Conservation (phyloP, 1,140 invertebrate species). For the Conus ventricosus region DNA sequence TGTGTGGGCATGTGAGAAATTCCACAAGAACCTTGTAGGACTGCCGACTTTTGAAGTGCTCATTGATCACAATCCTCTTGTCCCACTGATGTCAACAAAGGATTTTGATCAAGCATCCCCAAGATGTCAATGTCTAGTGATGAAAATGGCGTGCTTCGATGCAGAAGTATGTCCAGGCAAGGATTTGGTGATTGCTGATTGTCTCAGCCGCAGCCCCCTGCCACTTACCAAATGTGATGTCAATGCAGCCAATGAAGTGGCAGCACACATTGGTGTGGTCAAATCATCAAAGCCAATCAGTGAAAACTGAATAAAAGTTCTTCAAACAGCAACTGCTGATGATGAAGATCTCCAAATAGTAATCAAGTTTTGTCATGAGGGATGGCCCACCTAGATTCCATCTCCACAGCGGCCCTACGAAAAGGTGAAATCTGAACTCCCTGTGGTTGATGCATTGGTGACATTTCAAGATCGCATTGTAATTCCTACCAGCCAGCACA, state of each 20-base stretch:
- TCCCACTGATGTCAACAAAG: neutral
- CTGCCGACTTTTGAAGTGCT: neutral
- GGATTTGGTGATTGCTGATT: neutral
- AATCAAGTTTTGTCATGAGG: neutral
- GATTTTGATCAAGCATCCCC: neutral
- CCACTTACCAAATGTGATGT: neutral
- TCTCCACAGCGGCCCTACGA: neutral
- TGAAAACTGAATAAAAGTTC: no score
- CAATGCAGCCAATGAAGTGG: neutral
- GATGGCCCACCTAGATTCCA: neutral
- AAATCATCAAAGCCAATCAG: no score
- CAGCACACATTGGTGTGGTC: neutral
- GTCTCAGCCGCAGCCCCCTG: neutral
- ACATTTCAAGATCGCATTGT: neutral
- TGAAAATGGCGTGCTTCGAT: neutral
- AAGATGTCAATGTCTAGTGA: neutral
- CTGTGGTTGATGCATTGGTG: neutral
- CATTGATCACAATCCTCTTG: neutral
- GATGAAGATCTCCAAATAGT: neutral
- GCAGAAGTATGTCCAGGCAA: neutral
- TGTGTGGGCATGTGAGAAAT: neutral
- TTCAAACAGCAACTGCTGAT: neutral
- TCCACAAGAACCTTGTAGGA: neutral
- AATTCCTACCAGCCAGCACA: neutral
- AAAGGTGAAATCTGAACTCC: neutral